These are phyloP conservation scores for Chrysemys picta DNA, from an alignment of 2,113 vertebrate species.

Conservation along the genomic window DNA sequence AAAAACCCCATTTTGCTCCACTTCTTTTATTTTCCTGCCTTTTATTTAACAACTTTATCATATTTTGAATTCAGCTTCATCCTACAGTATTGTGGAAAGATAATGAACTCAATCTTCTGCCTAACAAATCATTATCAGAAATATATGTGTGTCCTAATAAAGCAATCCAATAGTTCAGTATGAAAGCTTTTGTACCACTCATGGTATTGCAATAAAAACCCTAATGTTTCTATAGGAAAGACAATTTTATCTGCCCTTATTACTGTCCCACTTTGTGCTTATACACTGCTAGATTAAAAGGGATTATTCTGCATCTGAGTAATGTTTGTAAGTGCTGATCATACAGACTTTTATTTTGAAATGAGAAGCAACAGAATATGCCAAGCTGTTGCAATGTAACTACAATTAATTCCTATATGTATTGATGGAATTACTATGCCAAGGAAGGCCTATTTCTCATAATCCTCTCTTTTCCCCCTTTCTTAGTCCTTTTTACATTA, in stretches of 20 bases:
- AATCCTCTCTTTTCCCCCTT: background rate
- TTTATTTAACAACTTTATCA: slow-evolving; percentile 76
- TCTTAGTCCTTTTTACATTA: background rate
- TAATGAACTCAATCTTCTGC: slow-evolving; percentile 64
- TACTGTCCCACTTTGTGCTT: background rate
- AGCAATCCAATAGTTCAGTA: background rate
- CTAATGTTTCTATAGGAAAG: background rate
- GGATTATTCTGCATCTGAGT: background rate
- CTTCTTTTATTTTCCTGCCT: slow-evolving; percentile 74
- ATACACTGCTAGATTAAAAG: background rate
- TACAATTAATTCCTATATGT: background rate
- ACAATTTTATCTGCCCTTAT: background rate
- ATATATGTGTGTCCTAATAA: slow-evolving; percentile 23
- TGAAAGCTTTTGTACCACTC: slow-evolving; percentile 24
- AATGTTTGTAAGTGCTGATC: background rate
- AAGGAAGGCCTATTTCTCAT: background rate
- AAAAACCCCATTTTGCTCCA: slow-evolving; percentile 61
- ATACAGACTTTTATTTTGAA: background rate
- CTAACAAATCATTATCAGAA: slow-evolving; percentile 52
- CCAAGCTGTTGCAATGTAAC: background rate
- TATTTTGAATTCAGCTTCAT: slow-evolving; percentile 75
- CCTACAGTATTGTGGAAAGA: slow-evolving; percentile 61
- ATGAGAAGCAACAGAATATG: background rate
- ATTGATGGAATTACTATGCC: background rate
- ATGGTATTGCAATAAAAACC: background rate